Evolutionary conservation across 2,888 invertebrate genomes (phyloP), one percentile per base, ranked within the genome.

Genomic region (Marasmarcha lunaedactyla): DNA sequence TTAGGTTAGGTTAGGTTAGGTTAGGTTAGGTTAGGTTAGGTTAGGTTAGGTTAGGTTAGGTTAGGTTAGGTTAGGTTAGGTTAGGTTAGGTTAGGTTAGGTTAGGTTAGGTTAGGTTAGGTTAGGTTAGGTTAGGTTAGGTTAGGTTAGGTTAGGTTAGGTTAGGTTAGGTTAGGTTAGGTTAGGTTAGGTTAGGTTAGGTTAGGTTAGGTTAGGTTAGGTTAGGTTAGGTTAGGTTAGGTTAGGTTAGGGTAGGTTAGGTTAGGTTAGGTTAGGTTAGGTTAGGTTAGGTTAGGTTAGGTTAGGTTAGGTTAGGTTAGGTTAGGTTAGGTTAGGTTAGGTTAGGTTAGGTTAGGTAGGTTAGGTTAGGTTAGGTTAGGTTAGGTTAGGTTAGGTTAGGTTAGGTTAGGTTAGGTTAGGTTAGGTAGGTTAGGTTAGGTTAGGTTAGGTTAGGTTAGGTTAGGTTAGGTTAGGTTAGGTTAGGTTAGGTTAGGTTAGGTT

Each of bases 11-110:
- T 43, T 43, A 46, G 46, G 46, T 43, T 43, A 43, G 43, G 46
- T 43, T 41, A 40, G 41, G 45, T 38, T 48, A 46, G 46, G 48
- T 46, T 49, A 47, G 47, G 49, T 49, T 47, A 47, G 47, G 49
- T 49, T 47, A 44, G 49, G 47, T 46, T 47, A 44, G 46, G 44
- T 49, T 44, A 45, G 47, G 44, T 46, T 46, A 45, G 45, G 45
- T 42, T 45, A 45, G 42, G 40, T 42, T 46, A 45, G 47, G 25
- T 25, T 25, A 25, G 25, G 25, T 25, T 25, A 25, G 25, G 25
- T 25, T 46, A 44, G 46, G 14, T 36, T 30, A 30, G 25, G 25
- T 25, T 25, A 25, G 25, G 25, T 25, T 25, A 25, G 25, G 35
- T 41, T 38, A 38, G 35, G 35, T 36, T 35, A 35, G 35, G 47